Percentiles rank a stretch among this genome's conserved stretches.
These are phyloP conservation scores for Varanus komodoensis DNA, from an alignment of 2,113 vertebrate species.

Conservation along the genomic window DNA sequence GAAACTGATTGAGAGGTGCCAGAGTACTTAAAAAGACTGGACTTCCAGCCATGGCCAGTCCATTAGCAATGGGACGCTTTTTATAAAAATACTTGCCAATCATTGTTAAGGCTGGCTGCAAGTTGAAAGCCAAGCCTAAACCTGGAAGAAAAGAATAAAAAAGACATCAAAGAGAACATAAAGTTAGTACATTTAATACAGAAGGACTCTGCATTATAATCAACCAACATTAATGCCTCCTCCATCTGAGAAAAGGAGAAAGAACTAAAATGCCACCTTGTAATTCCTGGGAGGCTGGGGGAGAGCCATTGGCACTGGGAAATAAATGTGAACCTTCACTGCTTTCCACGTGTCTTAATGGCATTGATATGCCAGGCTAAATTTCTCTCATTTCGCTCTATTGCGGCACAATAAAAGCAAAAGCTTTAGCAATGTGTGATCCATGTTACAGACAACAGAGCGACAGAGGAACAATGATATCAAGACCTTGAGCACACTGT, in stretches of 20 bases:
- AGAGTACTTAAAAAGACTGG: slow-evolving; percentile 96
- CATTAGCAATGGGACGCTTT: slow-evolving; percentile 94
- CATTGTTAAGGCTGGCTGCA: slow-evolving; percentile 96
- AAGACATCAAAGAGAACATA: slow-evolving; percentile 54
- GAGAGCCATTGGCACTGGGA: slow-evolving; percentile 14
- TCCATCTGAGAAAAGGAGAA: not conserved
- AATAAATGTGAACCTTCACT: slow-evolving; percentile 28
- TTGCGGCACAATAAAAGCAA: slow-evolving; percentile 36
- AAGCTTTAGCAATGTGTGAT: slow-evolving; percentile 30
- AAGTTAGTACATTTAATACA: slow-evolving; percentile 49
- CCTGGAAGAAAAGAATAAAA: slow-evolving; percentile 73
- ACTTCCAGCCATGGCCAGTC: slow-evolving; percentile 96
- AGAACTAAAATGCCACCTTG: not conserved
- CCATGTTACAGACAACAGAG: slow-evolving; percentile 2
- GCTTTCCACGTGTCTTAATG: not conserved
- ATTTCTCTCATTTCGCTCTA: slow-evolving; percentile 17
- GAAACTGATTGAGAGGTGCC: slow-evolving; percentile 95
- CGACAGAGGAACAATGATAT: slow-evolving; percentile 36
- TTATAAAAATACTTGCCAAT: slow-evolving; percentile 95
- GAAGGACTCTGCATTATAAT: not conserved
- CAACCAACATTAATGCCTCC: slow-evolving; percentile 6
- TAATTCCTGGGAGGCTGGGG: not conserved
- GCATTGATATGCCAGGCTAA: not conserved
- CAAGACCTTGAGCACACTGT: slow-evolving; percentile 27
- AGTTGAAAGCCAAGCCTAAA: slow-evolving; percentile 95